A percentile compares a stretch with the other conserved stretches of the same genome.
phyloP scores from a whole-genome alignment of 1,140 invertebrate genomes.

The Nylanderia fulva region DNA sequence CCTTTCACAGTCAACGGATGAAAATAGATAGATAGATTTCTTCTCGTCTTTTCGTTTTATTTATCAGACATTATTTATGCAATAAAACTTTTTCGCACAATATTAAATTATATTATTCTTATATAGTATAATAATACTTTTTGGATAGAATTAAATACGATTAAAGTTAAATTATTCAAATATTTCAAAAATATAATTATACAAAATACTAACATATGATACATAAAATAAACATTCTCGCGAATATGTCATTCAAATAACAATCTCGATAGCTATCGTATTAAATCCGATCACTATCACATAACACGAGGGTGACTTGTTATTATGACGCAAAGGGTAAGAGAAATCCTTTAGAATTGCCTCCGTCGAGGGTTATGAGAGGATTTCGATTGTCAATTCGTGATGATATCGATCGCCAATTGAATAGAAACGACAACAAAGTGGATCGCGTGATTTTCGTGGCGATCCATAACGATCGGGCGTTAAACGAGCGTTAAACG shows the following conservation, averaged over 20 bases:
- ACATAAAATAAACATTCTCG: neutral
- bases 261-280: neutral
- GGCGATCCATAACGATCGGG: neutral
- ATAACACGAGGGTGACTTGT: neutral
- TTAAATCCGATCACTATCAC: neutral
- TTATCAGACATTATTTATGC: neutral
- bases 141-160: neutral
- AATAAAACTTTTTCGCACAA: neutral
- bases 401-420: constrained; percentile 36
- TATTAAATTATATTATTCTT: neutral
- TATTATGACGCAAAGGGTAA: neutral
- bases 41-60: neutral
- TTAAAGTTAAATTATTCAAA: constrained; percentile 1
- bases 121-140: neutral
- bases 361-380: neutral
- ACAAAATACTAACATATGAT: neutral
- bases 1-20: neutral
- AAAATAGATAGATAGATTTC: neutral
- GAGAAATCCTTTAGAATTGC: neutral
- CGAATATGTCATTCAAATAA: neutral
- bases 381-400: neutral
- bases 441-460: constrained; percentile 10
- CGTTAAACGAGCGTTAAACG: neutral
- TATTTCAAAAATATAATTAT: neutral
- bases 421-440: constrained; percentile 28